Evolutionary conservation across 2,888 invertebrate genomes (phyloP).

Genomic region (Hypsopygia costalis): DNA sequence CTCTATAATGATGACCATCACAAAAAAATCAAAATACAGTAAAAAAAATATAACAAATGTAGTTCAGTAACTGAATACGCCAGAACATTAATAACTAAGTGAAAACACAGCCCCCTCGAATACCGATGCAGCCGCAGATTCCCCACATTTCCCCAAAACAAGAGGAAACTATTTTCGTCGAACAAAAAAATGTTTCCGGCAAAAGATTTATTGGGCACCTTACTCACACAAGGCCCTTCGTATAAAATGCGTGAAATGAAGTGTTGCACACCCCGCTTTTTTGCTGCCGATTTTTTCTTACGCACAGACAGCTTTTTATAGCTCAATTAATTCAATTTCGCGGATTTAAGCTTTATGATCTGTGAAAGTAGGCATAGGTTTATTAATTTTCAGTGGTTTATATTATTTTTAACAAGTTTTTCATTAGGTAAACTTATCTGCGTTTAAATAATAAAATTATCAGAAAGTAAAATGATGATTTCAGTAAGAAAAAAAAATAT

Average conservation of each 20-base stretch:
- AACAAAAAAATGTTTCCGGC: conserved; percentile 74
- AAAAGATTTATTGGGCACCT: conserved; percentile 67
- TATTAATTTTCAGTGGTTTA: conserved; percentile 32
- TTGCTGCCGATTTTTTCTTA: conserved; percentile 29
- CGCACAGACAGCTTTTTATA: conserved; percentile 57
- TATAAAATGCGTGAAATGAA: conserved; percentile 78
- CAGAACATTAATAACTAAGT: conserved; percentile 48
- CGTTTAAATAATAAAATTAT: no score
- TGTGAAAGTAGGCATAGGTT: conserved; percentile 38
- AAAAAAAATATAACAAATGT: no score
- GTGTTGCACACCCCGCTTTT: conserved; percentile 59
- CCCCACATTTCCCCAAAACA: conserved; percentile 58
- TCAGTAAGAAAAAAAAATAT: no score
- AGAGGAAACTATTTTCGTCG: conserved; percentile 76
- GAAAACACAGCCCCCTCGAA: conserved; percentile 24
- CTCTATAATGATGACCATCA: no score
- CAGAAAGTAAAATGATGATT: no score
- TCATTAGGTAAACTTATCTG: no score
- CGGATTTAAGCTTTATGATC: conserved; percentile 38
- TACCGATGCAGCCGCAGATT: conserved; percentile 24
- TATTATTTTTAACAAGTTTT: no score
- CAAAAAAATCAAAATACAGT: no score
- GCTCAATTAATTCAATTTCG: conserved; percentile 65
- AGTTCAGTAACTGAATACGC: neutral
- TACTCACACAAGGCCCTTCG: conserved; percentile 48